Base-by-base conservation (phyloP, 1,140 invertebrate species). In the Oncopeltus fasciatus region DNA sequence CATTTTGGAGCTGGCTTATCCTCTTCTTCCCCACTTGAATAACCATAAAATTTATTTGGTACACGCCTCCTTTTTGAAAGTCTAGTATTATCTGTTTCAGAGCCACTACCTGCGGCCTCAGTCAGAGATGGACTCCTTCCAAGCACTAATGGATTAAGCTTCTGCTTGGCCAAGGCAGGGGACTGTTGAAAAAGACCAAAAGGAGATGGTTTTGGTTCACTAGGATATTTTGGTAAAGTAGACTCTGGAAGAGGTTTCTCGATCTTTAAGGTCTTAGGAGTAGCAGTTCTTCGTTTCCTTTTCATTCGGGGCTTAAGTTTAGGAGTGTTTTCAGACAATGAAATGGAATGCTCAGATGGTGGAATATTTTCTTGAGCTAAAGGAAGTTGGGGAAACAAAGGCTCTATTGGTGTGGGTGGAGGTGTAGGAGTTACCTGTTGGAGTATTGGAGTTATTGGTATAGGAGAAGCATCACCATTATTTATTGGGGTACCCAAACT, bases 21-120 rank as follows among this genome's bases (percentile, higher is more conserved):
- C 14, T 75, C 72, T 65, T 90, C 87, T 67, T 90, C 88, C 66
- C 88, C 86, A 69, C 86, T 89, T 0, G 86, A 87, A 71, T 90
- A 89, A 1, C 87, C 88, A 69, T 90, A 90, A 70, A 91, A 91
- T 68, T 85, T 85, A 69, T 88, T 90, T 8, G 86, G 87, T 28
- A 87, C 81, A 27, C 86, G 74, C 70, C 84, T 80, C 27, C 88
- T 77, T 71, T 90, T 88, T 0, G 87, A 71, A 9, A 63, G 44
- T 16, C 69, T 29, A 20, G 66, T 44, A 58, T 57, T 67, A 33
- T 67, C 62, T 63, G 64, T 65, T 61, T 67, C 66, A 26, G 65
- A 67, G 46, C 69, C 60, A 64, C 63, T 66, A 28, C 67, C 59
- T 26, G 57, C 60, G 33, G 62, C 44, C 38, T 64, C 57, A 38